phyloP scores from a whole-genome alignment of 2,797 vertebrate genomes.

The Falco rusticolus region DNA sequence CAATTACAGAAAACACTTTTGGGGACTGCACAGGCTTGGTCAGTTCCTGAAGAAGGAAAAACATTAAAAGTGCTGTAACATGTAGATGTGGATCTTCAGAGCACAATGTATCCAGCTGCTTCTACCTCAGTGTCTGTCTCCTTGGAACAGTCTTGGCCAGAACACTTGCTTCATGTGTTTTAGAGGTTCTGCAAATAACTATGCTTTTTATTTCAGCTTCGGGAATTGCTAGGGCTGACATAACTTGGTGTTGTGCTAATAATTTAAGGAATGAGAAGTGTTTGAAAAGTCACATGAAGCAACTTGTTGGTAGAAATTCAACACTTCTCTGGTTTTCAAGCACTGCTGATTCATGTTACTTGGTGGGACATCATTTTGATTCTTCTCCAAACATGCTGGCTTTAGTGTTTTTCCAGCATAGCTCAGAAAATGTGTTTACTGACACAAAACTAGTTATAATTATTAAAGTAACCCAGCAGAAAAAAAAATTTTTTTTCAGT shows the following conservation, averaged over 20 bases:
- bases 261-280: background rate
- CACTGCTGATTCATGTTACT: background rate
- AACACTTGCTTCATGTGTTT: background rate
- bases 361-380: background rate
- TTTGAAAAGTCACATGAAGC: background rate
- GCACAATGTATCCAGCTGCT: background rate
- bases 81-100: background rate
- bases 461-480: background rate
- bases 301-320: background rate
- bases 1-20: background rate
- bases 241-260: background rate
- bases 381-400: slow-evolving; percentile 15
- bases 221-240: background rate
- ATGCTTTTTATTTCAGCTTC: background rate
- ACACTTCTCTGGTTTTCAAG: background rate
- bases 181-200: background rate
- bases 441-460: background rate
- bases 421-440: background rate
- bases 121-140: background rate
- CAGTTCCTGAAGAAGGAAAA: background rate
- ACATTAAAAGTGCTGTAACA: background rate
- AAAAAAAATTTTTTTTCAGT: background rate
- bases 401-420: background rate
- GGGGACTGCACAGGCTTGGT: no score
- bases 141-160: background rate